phyloP scores from a whole-genome alignment of 2,888 invertebrate genomes.

The Gastracanthus pulcherrimus region DNA sequence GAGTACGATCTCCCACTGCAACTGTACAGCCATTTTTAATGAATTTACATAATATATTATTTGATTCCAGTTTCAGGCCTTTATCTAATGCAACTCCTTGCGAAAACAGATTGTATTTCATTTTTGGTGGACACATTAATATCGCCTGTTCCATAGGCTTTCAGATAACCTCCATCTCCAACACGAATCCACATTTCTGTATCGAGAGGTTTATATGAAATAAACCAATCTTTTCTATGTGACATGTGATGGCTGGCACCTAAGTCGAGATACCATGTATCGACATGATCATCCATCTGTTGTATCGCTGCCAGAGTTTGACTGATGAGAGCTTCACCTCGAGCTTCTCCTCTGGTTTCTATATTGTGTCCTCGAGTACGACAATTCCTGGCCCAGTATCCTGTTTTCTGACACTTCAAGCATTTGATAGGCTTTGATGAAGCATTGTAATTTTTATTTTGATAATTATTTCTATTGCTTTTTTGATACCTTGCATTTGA shows the following conservation, averaged over 20 bases:
- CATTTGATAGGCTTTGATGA: too few relatives aligned
- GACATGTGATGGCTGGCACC: background rate
- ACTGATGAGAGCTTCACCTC: too few relatives aligned
- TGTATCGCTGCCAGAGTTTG: too few relatives aligned
- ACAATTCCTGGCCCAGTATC: too few relatives aligned
- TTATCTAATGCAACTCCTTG: conserved; percentile 50
- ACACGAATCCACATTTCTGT: background rate
- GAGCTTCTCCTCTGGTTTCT: too few relatives aligned
- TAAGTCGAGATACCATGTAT: background rate
- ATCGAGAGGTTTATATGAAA: background rate
- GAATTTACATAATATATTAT: conserved; percentile 1
- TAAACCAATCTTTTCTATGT: background rate
- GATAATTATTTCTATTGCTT: too few relatives aligned
- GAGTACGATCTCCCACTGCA: background rate
- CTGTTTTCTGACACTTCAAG: too few relatives aligned
- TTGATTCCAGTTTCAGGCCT: conserved; percentile 45
- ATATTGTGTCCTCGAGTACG: too few relatives aligned
- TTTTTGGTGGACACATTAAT: conserved; percentile 50
- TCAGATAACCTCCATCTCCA: background rate
- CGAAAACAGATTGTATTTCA: conserved; percentile 56
- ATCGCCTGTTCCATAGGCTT: background rate
- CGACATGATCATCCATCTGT: too few relatives aligned
- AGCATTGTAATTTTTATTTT: too few relatives aligned
- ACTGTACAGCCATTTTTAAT: background rate
- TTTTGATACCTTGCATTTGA: too few relatives aligned